Conservation (phyloP, 2,113 vertebrate species). For the Apteryx owenii region DNA sequence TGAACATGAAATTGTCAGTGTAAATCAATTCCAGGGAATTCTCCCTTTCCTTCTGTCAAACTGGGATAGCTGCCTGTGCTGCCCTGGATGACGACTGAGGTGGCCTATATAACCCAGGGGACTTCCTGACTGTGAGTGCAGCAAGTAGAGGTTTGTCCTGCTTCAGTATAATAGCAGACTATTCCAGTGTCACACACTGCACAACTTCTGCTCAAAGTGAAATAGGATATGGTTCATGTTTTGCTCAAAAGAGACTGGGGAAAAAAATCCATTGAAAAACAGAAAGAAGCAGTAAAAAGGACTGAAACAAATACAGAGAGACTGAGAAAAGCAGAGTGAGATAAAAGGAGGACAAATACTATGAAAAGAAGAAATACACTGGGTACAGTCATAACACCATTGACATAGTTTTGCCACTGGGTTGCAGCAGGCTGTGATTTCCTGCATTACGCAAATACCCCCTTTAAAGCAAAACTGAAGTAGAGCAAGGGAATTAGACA, state of each 20-base stretch:
- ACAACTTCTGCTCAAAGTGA: background rate
- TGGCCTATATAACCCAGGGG: background rate
- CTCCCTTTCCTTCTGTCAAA: background rate
- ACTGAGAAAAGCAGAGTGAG: background rate
- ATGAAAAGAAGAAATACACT: background rate
- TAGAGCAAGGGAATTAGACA: background rate
- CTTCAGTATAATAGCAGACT: background rate
- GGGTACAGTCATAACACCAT: background rate
- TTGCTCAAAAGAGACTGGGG: background rate
- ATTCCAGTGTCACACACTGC: background rate
- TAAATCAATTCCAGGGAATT: background rate
- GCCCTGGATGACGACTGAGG: background rate
- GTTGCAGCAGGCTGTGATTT: background rate
- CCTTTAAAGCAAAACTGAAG: background rate
- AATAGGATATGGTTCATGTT: background rate
- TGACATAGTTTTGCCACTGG: background rate
- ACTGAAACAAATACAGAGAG: background rate
- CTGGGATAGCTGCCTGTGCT: background rate
- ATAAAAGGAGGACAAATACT: background rate
- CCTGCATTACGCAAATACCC: background rate
- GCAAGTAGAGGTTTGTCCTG: background rate
- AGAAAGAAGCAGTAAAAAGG: background rate
- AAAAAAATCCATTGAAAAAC: background rate
- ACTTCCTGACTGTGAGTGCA: background rate
- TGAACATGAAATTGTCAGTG: background rate